Percentiles rank a stretch among this genome's conserved stretches.
Conservation (phyloP, 2,113 vertebrate species). For the Baryphthengus martii region DNA sequence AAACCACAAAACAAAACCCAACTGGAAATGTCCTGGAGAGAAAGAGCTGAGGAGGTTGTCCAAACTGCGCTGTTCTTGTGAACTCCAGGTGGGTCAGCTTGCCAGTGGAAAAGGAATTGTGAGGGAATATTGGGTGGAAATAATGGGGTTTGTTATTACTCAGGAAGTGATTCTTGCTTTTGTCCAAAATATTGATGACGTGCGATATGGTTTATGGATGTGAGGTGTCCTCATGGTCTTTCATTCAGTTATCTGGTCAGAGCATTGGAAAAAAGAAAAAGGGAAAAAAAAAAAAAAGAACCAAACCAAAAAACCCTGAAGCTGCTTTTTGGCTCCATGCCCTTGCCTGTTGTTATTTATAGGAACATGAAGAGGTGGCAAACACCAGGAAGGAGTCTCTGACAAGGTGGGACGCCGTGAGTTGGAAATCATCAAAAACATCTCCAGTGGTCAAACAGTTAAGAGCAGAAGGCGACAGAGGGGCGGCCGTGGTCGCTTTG, state of each 20-base stretch:
- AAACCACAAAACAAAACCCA: too few relatives aligned
- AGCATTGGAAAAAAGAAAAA: not conserved
- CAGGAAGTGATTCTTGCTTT: not conserved
- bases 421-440: not conserved
- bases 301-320: not conserved
- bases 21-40: not conserved
- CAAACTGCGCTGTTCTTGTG: not conserved
- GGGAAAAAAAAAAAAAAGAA: fast-evolving
- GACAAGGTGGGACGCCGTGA: fast-evolving
- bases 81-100: not conserved
- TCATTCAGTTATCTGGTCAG: not conserved
- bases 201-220: not conserved
- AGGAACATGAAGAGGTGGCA: not conserved
- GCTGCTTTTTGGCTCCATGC: not conserved
- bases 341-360: not conserved
- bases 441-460: not conserved
- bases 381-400: not conserved
- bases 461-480: not conserved
- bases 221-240: not conserved
- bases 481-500: not conserved
- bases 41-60: not conserved
- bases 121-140: not conserved
- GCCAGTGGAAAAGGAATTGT: not conserved
- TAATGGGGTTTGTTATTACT: not conserved
- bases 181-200: not conserved